Percentiles rank a stretch among this genome's conserved stretches.
phyloP scores from a whole-genome alignment of 2,113 vertebrate species.

The Nasalis larvatus region DNA sequence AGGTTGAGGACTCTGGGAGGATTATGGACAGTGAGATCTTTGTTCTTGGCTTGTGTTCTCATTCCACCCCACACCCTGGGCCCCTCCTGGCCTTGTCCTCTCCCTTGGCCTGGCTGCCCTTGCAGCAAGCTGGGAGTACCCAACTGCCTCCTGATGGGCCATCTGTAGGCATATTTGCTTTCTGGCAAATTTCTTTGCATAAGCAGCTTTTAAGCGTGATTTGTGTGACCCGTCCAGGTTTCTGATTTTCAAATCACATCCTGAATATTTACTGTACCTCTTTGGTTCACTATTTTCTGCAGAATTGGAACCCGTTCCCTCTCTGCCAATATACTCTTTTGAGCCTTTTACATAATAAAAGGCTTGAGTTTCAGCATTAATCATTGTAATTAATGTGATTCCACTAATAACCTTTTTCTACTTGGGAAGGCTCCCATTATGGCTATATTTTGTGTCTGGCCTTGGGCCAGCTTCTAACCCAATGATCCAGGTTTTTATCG shows the following conservation, averaged over 20 bases:
- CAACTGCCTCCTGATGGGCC: slow-evolving; percentile 39
- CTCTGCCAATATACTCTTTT: slow-evolving; percentile 25
- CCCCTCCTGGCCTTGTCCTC: background rate
- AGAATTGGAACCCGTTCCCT: slow-evolving; percentile 4
- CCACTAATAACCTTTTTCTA: slow-evolving; percentile 70
- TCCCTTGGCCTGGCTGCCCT: slow-evolving; percentile 51
- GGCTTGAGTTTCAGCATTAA: slow-evolving; percentile 60
- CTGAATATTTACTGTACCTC: slow-evolving; percentile 56
- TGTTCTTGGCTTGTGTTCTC: background rate
- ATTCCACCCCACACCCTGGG: background rate
- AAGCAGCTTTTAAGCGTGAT: slow-evolving; percentile 40
- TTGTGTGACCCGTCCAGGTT: slow-evolving; percentile 1
- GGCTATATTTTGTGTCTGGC: slow-evolving; percentile 71
- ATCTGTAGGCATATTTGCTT: slow-evolving; percentile 51
- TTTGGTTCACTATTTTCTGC: slow-evolving; percentile 52
- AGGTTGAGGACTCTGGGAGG: background rate
- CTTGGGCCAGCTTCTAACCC: slow-evolving; percentile 58
- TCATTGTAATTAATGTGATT: slow-evolving; percentile 72
- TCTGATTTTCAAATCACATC: slow-evolving; percentile 50
- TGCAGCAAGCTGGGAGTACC: background rate
- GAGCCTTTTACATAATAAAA: slow-evolving; percentile 64
- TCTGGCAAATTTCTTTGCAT: slow-evolving; percentile 42
- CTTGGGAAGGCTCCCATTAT: slow-evolving; percentile 68
- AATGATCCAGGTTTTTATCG: background rate
- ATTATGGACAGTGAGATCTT: background rate